Conservation (phyloP, 2,113 vertebrate species). For the Dasyprocta punctata region DNA sequence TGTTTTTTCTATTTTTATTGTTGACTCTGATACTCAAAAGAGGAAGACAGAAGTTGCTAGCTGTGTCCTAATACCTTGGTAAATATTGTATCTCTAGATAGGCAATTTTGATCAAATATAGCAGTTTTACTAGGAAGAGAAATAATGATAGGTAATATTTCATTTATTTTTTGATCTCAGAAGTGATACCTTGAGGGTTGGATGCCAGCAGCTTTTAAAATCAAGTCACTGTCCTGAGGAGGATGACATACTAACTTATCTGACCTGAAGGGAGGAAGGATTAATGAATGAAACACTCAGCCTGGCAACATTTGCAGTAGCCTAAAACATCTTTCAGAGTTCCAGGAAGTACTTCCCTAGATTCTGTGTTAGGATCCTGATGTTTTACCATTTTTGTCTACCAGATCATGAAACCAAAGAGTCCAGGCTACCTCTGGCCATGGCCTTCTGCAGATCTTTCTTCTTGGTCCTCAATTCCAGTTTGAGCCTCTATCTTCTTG, state of each 20-base stretch:
- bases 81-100: background rate
- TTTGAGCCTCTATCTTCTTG: background rate
- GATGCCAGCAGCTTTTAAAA: background rate
- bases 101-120: background rate
- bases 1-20: background rate
- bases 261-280: background rate
- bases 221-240: background rate
- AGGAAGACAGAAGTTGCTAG: background rate
- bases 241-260: background rate
- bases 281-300: background rate
- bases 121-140: slow-evolving; percentile 27
- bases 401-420: background rate
- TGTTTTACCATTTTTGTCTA: background rate
- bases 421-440: background rate
- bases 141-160: background rate
- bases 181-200: background rate
- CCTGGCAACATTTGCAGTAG: background rate
- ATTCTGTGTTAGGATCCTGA: background rate
- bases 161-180: background rate
- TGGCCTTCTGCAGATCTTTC: background rate
- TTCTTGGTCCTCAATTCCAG: background rate
- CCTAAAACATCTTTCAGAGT: background rate
- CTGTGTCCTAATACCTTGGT: background rate
- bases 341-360: background rate
- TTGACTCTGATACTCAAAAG: background rate